Base-by-base conservation (phyloP, 2,113 vertebrate genomes). In the Mirounga angustirostris region DNA sequence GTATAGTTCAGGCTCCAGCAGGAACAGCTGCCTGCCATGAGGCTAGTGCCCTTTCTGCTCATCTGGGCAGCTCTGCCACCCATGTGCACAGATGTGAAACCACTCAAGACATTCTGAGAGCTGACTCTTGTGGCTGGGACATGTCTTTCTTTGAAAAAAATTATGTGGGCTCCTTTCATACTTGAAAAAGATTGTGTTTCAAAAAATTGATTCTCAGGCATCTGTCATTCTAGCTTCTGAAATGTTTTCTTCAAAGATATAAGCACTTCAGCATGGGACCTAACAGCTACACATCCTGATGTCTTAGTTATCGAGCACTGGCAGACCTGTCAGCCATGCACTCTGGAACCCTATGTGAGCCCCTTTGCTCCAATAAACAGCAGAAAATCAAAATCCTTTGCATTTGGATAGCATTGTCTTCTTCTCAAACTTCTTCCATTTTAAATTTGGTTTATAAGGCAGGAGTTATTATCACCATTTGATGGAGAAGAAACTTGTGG, bases 191-290 rank as follows among this genome's bases (percentile, higher is more conserved):
- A 0, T 33, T 81, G 5, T 80, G 40, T 85, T 79, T 90, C 28
- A 95, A 79, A 86, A 96, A 92, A 83, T 33, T 2, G 1, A 92
- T 97, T 89, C 43, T 69, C 43, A 43, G 69, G 15, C 56, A 74
- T 33, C 59, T 97, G 78, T 63, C 65, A 43, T 71, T 93, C 69
- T 73, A 83, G 14, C 18, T 89, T 95, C 56, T 67, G 81, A 89
- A 71, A 95, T 14, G 11, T 83, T 79, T 95, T 86, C 85, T 93
- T 96, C 86, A 93, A 84, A 91, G 67, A 79, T 24, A 21, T 13
- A 24, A 8, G 21, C 59, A 46, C n/a, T 69, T 94, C 56, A 46
- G 11, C 2, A 16, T 28, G 5, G 30, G n/a, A n/a, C 33, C n/a
- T 81, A 12, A 9, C 7, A 21, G 28, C 52, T 19, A 16, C 16